Conservation (phyloP, 2,797 vertebrate genomes). For the Enteromius argenteus region DNA sequence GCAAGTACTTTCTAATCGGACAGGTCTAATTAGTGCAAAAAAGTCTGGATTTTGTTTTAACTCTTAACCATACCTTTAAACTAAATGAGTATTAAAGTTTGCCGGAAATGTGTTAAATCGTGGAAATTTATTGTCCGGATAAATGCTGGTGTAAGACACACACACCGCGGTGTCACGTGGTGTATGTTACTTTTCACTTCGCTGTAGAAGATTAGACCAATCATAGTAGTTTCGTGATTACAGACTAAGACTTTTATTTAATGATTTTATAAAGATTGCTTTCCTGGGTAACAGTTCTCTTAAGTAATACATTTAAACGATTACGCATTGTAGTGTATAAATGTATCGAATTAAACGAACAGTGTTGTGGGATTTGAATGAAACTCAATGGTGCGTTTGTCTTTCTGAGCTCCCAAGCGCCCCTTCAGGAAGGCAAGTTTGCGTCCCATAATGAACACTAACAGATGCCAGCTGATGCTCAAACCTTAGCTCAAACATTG, state of each 20-base stretch:
- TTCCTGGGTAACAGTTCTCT: no score
- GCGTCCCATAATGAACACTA: neutral
- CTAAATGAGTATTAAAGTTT: neutral
- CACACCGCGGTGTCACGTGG: neutral
- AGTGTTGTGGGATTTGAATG: neutral
- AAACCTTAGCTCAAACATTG: conserved; percentile 40
- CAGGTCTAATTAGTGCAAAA: neutral
- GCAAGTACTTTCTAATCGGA: conserved; percentile 6
- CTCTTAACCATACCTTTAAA: neutral
- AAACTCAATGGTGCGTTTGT: neutral
- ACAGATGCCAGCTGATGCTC: conserved; percentile 1
- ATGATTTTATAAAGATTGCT: neutral
- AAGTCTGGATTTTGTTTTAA: neutral
- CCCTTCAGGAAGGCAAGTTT: neutral
- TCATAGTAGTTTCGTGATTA: neutral
- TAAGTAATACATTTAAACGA: neutral
- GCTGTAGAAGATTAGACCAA: neutral
- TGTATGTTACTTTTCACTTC: neutral
- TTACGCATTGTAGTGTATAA: neutral
- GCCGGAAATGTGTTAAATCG: neutral
- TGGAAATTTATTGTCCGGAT: neutral
- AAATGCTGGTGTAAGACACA: neutral
- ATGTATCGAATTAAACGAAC: neutral
- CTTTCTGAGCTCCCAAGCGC: conserved; percentile 22
- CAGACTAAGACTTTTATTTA: neutral